These are phyloP conservation scores for Dendrolimus punctatus DNA, from an alignment of 1,140 invertebrate genomes.

Conservation along the genomic window DNA sequence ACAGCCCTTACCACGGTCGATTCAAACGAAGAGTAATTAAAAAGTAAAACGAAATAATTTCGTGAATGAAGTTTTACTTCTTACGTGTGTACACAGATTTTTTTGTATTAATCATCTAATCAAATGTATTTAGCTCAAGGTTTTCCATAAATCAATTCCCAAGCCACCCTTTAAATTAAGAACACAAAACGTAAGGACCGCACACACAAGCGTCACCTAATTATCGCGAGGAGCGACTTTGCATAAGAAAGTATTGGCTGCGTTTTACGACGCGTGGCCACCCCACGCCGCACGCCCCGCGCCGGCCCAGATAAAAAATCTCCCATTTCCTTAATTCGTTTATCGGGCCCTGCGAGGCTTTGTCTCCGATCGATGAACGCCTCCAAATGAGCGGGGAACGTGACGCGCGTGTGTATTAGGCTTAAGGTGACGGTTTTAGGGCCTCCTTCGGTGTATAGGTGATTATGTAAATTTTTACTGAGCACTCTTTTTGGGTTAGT, in stretches of 20 bases:
- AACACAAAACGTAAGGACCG: slow-evolving; percentile 33
- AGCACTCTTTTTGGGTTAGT: too few relatives aligned
- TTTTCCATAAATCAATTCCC: neutral
- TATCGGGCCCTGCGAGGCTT: slow-evolving; percentile 64
- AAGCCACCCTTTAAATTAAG: slow-evolving; percentile 34
- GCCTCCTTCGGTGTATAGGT: slow-evolving; percentile 1
- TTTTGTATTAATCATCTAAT: too few relatives aligned
- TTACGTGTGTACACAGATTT: too few relatives aligned
- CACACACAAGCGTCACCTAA: slow-evolving; percentile 39
- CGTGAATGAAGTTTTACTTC: too few relatives aligned
- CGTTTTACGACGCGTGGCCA: slow-evolving; percentile 64
- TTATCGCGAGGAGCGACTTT: slow-evolving; percentile 64
- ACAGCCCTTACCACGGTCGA: too few relatives aligned
- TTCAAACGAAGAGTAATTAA: too few relatives aligned
- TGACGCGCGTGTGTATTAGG: slow-evolving; percentile 59
- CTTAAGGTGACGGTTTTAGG: slow-evolving; percentile 46
- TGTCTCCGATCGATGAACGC: slow-evolving; percentile 68
- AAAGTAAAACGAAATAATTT: too few relatives aligned
- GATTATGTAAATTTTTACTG: slow-evolving; percentile 2
- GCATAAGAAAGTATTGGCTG: slow-evolving; percentile 68
- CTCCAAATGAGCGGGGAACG: slow-evolving; percentile 63
- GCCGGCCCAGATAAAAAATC: slow-evolving; percentile 67
- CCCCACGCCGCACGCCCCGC: slow-evolving; percentile 39
- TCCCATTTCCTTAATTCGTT: slow-evolving; percentile 71
- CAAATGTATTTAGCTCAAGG: too few relatives aligned